phyloP scores from a whole-genome alignment of 2,888 invertebrate species.

The Phyllotreta striolata region DNA sequence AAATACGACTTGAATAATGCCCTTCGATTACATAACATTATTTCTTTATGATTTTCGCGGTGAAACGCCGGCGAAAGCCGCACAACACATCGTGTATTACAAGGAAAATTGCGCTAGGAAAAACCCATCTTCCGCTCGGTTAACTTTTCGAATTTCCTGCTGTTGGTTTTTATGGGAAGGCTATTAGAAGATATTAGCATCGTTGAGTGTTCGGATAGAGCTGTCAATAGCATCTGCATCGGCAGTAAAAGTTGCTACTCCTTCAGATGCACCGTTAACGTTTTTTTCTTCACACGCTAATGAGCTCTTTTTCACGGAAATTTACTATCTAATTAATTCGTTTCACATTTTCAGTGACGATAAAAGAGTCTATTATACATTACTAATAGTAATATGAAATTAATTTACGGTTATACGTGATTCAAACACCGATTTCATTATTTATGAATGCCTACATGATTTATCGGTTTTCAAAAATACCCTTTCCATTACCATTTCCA shows the following conservation, averaged over 20 bases:
- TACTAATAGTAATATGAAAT: too few species aligned
- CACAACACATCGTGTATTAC: conserved; percentile 53
- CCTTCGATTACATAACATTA: conserved; percentile 39
- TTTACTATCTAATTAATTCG: too few species aligned
- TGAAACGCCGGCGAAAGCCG: conserved; percentile 30
- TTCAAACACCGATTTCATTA: too few species aligned
- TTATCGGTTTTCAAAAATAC: too few species aligned
- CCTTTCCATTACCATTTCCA: too few species aligned
- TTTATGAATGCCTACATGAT: too few species aligned
- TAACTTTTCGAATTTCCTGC: conserved; percentile 54
- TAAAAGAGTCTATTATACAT: too few species aligned
- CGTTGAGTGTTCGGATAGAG: conserved; percentile 43
- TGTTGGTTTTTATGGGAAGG: conserved; percentile 53
- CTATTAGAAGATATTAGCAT: conserved; percentile 55
- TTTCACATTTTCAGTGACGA: too few species aligned
- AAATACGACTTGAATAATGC: conserved; percentile 36
- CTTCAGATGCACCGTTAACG: conserved; percentile 19
- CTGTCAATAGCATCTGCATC: conserved; percentile 49
- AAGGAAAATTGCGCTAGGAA: conserved; percentile 56
- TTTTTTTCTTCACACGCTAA: conserved; percentile 6
- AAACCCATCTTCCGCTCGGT: conserved; percentile 54
- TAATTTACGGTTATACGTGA: too few species aligned
- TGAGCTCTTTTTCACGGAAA: not conserved
- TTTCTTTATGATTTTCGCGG: conserved; percentile 37
- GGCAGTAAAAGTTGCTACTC: conserved; percentile 27